Conservation (phyloP, 2,113 vertebrate species). For the Dipodomys stephensi region DNA sequence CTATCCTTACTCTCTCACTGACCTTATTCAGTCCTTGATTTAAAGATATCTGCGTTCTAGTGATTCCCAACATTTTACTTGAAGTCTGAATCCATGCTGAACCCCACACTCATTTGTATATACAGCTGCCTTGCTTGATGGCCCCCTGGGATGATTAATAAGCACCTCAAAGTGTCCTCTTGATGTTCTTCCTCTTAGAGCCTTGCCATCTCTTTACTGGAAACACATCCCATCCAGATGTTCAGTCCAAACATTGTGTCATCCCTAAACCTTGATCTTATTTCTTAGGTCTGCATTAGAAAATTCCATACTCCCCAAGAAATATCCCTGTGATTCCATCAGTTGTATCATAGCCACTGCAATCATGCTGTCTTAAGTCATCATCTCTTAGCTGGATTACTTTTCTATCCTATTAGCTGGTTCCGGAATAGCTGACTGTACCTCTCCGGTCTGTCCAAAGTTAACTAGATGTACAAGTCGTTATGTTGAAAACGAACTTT, state of each 20-base stretch:
- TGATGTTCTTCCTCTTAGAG: not conserved
- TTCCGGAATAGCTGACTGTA: not conserved
- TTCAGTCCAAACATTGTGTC: not conserved
- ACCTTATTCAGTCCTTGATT: not conserved
- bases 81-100: not conserved
- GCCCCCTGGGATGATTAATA: not conserved
- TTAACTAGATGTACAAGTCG: no score
- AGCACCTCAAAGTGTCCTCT: not conserved
- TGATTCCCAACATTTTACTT: not conserved
- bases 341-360: not conserved
- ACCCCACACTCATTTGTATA: not conserved
- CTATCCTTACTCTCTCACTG: not conserved
- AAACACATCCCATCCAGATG: not conserved
- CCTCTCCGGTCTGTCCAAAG: not conserved
- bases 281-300: not conserved
- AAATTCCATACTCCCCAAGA: not conserved
- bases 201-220: not conserved
- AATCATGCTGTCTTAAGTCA: not conserved
- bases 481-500: no score
- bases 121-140: not conserved
- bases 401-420: not conserved
- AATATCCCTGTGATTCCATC: no score
- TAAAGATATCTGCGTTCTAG: not conserved
- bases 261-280: not conserved
- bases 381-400: not conserved